These are phyloP conservation scores for Synanthedon tipuliformis DNA, from an alignment of 2,888 invertebrate genomes.

Conservation along the genomic window DNA sequence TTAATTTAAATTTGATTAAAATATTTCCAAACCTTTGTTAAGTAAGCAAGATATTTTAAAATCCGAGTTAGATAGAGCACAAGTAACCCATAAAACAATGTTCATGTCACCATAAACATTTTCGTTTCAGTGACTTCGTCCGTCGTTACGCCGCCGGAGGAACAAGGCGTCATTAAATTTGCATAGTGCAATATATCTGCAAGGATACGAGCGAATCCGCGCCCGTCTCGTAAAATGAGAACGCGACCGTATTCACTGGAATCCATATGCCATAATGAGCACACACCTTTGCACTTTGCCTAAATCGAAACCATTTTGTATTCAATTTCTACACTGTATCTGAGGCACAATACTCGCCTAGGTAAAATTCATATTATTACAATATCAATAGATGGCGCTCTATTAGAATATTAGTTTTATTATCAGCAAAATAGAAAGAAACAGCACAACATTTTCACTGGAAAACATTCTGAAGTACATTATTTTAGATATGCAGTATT, in stretches of 20 bases:
- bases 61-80: not conserved
- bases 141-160: slow-evolving; percentile 1
- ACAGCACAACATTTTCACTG: no score
- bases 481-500: no score
- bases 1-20: no score
- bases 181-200: slow-evolving; percentile 45
- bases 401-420: no score
- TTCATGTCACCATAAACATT: not conserved
- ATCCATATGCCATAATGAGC: slow-evolving; percentile 28
- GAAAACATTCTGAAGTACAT: no score
- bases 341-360: no score
- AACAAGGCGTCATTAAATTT: slow-evolving; percentile 36
- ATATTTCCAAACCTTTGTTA: no score
- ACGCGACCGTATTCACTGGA: slow-evolving; percentile 26
- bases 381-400: no score
- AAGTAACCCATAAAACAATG: not conserved
- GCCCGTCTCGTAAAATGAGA: slow-evolving; percentile 29
- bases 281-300: slow-evolving; percentile 3
- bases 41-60: no score
- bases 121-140: not conserved
- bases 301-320: not conserved
- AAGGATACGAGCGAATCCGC: slow-evolving; percentile 30
- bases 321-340: no score
- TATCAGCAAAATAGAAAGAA: no score
- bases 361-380: no score